Base-by-base conservation (phyloP, 2,888 invertebrate genomes). In the Nomada ferruginata region DNA sequence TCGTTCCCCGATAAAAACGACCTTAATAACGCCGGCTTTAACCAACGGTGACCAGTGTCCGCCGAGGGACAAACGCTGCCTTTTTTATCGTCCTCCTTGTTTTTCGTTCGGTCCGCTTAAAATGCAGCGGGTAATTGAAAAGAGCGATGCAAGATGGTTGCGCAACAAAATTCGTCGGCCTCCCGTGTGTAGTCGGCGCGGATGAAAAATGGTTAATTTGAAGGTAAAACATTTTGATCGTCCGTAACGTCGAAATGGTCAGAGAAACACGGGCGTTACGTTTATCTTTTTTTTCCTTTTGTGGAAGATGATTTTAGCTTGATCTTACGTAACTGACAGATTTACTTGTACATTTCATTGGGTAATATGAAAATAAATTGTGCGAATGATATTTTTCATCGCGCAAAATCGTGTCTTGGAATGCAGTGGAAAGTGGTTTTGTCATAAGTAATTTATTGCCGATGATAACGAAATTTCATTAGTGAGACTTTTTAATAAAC, bases 21-120 rank as follows among this genome's bases (percentile, higher is more conserved):
- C 84, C 69, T 76, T 84, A 85, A 84, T 85, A 76, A 36, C 76
- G 66, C 69, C 53, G 76, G 84, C 75, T 85, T 81, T 84, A 76
- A 75, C 68, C 42, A 70, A 47, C 26, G 65, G 23, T 71, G 63
- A 53, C 61, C 29, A 36, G 36, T 23, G 64, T 29, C 61, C 77
- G 71, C 52, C 29, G 53, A 47, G 69, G 53, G 50, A 76, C 75
- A 78, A 70, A 66, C 66, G 57, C 55, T 10, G n/a, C 20, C 23
- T 9, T 60, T 47, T 64, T 50, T 75, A 66, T 69, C 65, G 60
- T 55, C 53, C 36, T 63, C 26, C 61, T 20, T 60, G 55, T 60
- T 55, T 73, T 73, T 64, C 59, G 57, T 78, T 61, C 65, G 65
- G 57, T 52, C 50, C 68, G 59, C 72, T 77, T 42, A 61, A 42